These are phyloP conservation scores for Distichodus sexfasciatus DNA, from an alignment of 2,797 vertebrate species.

Conservation along the genomic window DNA sequence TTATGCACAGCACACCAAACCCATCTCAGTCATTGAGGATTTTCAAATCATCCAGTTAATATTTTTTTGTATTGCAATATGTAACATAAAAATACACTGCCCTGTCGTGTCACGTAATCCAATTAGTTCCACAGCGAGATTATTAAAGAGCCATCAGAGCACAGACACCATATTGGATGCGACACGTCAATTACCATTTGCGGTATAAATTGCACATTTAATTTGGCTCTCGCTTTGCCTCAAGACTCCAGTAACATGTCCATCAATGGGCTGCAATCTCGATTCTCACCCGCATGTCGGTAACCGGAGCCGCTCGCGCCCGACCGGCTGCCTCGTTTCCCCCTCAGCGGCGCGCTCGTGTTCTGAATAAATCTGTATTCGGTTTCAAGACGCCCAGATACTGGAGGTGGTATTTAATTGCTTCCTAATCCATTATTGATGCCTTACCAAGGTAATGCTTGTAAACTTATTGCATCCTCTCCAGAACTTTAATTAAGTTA, in stretches of 20 bases:
- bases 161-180: too few relatives aligned
- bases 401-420: conserved; percentile 72
- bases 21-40: too few relatives aligned
- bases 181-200: too few relatives aligned
- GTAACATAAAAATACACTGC: too few relatives aligned
- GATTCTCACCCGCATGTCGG: conserved; percentile 60
- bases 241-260: conserved; percentile 44
- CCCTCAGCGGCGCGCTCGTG: too few relatives aligned
- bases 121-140: too few relatives aligned
- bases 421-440: conserved; percentile 71
- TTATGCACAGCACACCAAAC: too few relatives aligned
- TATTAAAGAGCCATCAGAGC: too few relatives aligned
- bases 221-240: neutral
- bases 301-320: conserved; percentile 53
- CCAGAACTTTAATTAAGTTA: conserved; percentile 75
- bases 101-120: too few relatives aligned
- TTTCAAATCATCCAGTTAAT: too few relatives aligned
- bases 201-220: neutral
- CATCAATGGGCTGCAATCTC: conserved; percentile 69
- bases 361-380: conserved; percentile 70
- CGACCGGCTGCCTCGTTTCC: conserved; percentile 51
- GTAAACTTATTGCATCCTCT: conserved; percentile 68
- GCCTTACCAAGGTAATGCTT: conserved; percentile 64
- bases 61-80: too few relatives aligned
- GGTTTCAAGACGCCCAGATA: conserved; percentile 66